phyloP scores from a whole-genome alignment of 1,140 invertebrate genomes.

The Achatina immaculata region DNA sequence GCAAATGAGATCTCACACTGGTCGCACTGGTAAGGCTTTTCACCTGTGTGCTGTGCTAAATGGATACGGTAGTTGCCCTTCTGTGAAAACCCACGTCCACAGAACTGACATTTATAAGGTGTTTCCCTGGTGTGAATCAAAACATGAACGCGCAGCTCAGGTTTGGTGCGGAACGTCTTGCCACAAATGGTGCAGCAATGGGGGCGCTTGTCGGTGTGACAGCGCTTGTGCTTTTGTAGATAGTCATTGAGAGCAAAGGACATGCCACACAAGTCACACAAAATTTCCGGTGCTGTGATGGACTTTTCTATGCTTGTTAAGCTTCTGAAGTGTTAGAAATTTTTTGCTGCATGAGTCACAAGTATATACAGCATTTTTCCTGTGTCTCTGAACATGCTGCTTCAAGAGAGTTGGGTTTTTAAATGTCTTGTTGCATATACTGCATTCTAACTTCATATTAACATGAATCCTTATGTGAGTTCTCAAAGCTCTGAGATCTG shows the following conservation, averaged over 20 bases:
- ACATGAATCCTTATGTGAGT: constrained; percentile 37
- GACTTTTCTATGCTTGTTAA: constrained; percentile 36
- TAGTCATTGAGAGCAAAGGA: constrained; percentile 38
- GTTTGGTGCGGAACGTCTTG: constrained; percentile 37
- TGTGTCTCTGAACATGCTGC: constrained; percentile 36
- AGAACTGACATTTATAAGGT: constrained; percentile 30
- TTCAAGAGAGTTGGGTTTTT: constrained; percentile 33
- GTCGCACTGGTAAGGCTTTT: constrained; percentile 34
- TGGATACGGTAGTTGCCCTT: constrained; percentile 35
- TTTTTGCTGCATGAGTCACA: constrained; percentile 36
- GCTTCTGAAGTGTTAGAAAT: constrained; percentile 36
- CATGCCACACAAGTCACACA: constrained; percentile 37
- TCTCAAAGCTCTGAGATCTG: constrained; percentile 27
- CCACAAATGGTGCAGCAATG: constrained; percentile 31
- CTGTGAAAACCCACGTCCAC: constrained; percentile 34
- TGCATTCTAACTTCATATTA: constrained; percentile 37
- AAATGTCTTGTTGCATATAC: constrained; percentile 25
- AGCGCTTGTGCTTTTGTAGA: constrained; percentile 30
- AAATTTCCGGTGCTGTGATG: constrained; percentile 30
- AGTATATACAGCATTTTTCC: constrained; percentile 29
- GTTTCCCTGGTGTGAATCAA: constrained; percentile 37
- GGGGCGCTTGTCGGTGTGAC: constrained; percentile 30
- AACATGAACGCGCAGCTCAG: constrained; percentile 31
- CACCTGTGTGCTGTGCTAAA: constrained; percentile 36
- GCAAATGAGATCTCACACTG: constrained; percentile 33